Conservation (phyloP, 2,888 invertebrate species). For the Agrotis exclamationis region DNA sequence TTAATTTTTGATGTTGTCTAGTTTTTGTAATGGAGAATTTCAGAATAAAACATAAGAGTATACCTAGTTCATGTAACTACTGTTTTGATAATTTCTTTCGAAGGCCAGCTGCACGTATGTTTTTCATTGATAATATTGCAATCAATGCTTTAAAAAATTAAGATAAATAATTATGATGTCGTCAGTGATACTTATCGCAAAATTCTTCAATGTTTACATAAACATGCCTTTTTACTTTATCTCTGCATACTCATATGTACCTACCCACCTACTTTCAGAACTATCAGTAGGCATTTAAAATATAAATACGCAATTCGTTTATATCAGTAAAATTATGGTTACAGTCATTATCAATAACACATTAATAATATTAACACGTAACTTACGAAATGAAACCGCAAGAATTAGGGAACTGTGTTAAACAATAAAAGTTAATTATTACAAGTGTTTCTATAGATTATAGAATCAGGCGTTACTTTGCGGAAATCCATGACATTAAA, state of each 20-base stretch:
- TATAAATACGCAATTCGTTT: slow-evolving; percentile 51
- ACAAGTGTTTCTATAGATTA: slow-evolving; percentile 1
- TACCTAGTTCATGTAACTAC: neutral
- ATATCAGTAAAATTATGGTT: slow-evolving; percentile 44
- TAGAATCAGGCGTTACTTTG: too few relatives aligned
- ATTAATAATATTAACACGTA: slow-evolving; percentile 22
- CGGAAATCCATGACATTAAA: too few relatives aligned
- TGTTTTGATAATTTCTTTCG: neutral
- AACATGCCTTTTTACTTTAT: slow-evolving; percentile 40
- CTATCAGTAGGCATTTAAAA: slow-evolving; percentile 4
- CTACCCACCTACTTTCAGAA: slow-evolving; percentile 39
- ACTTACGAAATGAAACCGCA: slow-evolving; percentile 21
- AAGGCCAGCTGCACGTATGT: neutral
- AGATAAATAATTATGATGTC: slow-evolving; percentile 29
- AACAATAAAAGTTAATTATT: slow-evolving; percentile 15
- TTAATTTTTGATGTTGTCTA: neutral
- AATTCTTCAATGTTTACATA: slow-evolving; percentile 36
- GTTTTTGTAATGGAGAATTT: neutral
- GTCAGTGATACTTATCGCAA: slow-evolving; percentile 17
- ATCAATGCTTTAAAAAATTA: slow-evolving; percentile 18
- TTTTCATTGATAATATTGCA: neutral
- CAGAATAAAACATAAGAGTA: neutral
- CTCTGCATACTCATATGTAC: slow-evolving; percentile 3
- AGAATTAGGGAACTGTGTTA: slow-evolving; percentile 47
- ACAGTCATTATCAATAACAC: slow-evolving; percentile 24